Conservation (phyloP, 2,888 invertebrate species). For the Eristalis pertinax region DNA sequence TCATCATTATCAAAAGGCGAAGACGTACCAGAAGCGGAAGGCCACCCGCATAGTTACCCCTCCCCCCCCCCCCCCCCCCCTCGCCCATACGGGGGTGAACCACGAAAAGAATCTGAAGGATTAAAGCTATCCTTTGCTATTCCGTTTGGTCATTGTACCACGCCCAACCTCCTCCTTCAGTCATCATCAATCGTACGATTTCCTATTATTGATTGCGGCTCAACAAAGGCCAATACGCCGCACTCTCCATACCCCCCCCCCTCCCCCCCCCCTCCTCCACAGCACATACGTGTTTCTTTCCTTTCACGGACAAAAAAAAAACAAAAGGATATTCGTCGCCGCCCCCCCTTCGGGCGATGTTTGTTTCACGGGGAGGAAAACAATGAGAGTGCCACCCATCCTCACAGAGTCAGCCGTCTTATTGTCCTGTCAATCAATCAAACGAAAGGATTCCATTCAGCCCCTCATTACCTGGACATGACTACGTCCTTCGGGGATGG, state of each 20-base stretch:
- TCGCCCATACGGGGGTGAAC: not conserved
- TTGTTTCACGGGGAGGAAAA: not conserved
- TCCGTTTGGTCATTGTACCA: constrained; percentile 57
- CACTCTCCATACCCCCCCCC: not conserved
- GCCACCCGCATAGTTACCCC: no score
- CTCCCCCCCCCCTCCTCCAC: no score
- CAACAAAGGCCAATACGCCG: not conserved
- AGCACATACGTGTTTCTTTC: no score
- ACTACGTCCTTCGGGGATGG: constrained; percentile 4
- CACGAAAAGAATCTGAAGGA: constrained; percentile 50
- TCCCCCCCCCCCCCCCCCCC: not conserved
- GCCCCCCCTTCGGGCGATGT: not conserved
- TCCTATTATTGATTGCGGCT: constrained; percentile 58
- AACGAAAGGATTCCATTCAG: constrained; percentile 36
- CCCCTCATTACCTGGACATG: constrained; percentile 43
- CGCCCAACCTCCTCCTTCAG: constrained; percentile 9
- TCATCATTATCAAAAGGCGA: constrained; percentile 65
- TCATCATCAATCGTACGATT: constrained; percentile 43
- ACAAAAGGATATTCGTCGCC: constrained; percentile 14
- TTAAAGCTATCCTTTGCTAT: constrained; percentile 49
- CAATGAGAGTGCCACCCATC: constrained; percentile 8
- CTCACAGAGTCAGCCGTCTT: constrained; percentile 8
- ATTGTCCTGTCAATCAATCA: constrained; percentile 69
- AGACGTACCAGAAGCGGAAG: not conserved
- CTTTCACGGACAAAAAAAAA: not conserved